Conservation (phyloP, 2,797 vertebrate genomes). For the Thalassophryne amazonica region DNA sequence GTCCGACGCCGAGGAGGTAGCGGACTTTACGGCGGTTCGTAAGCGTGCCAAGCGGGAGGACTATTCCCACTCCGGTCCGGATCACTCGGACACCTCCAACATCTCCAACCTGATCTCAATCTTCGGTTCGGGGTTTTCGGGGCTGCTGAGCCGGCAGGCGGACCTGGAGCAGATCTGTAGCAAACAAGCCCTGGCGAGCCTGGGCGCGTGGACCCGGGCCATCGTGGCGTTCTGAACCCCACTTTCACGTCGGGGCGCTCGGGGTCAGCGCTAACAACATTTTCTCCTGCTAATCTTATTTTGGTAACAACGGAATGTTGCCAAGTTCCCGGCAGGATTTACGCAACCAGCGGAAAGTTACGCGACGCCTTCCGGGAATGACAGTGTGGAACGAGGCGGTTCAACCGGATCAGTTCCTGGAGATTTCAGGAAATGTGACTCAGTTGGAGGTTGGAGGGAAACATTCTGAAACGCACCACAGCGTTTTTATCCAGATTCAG, state of each 20-base stretch:
- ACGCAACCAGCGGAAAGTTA: neutral
- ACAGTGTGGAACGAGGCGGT: neutral
- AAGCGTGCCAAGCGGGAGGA: slow-evolving; percentile 90
- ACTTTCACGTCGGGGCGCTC: slow-evolving; percentile 36
- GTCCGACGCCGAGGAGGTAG: slow-evolving; percentile 76
- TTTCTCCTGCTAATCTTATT: neutral
- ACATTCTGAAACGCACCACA: too few species aligned
- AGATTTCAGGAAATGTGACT: neutral
- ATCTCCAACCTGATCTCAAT: slow-evolving; percentile 98
- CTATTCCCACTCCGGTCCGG: slow-evolving; percentile 66
- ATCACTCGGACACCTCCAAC: slow-evolving; percentile 89
- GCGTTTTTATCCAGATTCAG: too few species aligned
- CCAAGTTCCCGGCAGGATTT: neutral
- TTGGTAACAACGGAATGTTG: too few species aligned
- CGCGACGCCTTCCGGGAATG: neutral
- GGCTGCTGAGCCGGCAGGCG: slow-evolving; percentile 89
- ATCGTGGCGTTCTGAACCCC: slow-evolving; percentile 89
- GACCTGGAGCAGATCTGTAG: slow-evolving; percentile 94
- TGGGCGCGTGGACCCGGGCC: slow-evolving; percentile 94
- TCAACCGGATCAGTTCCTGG: neutral
- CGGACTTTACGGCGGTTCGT: slow-evolving; percentile 80
- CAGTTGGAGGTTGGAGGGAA: neutral
- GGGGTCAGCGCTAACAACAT: slow-evolving; percentile 16
- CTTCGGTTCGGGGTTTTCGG: slow-evolving; percentile 93
- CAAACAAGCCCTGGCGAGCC: slow-evolving; percentile 91